Evolutionary conservation across 2,797 vertebrate species (phyloP).

Genomic region (Spondyliosoma cantharus): DNA sequence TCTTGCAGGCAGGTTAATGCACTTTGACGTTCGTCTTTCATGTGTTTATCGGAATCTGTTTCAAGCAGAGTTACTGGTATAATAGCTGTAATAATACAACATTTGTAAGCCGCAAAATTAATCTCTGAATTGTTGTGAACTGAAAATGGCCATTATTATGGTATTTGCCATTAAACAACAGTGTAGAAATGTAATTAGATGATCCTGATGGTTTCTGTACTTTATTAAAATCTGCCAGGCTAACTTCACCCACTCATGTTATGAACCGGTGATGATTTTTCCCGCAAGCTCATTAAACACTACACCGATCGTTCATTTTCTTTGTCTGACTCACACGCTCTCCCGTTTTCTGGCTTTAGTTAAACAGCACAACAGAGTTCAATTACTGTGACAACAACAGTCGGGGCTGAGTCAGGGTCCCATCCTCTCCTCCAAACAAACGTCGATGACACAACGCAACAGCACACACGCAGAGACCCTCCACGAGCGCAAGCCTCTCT

Average conservation of each 20-base stretch:
- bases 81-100: constrained; percentile 11
- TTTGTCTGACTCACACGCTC: background rate
- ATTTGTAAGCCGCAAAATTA: constrained; percentile 17
- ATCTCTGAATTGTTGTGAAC: constrained; percentile 36
- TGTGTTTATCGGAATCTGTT: constrained; percentile 25
- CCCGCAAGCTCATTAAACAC: constrained; percentile 58
- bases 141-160: constrained; percentile 43
- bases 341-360: constrained; percentile 43
- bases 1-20: constrained; percentile 18
- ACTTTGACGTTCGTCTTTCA: constrained; percentile 17
- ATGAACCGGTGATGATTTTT: constrained; percentile 53
- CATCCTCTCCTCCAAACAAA: constrained; percentile 20
- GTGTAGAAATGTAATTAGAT: constrained; percentile 35
- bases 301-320: constrained; percentile 5
- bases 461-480: background rate
- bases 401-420: constrained; percentile 58
- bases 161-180: constrained; percentile 26
- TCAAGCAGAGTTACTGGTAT: constrained; percentile 2
- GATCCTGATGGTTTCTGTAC: constrained; percentile 45
- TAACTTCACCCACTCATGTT: constrained; percentile 45
- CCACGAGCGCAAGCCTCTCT: background rate
- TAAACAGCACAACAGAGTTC: constrained; percentile 45
- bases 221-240: constrained; percentile 62
- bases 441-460: constrained; percentile 9
- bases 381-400: constrained; percentile 45